Percentiles rank a stretch among this genome's conserved stretches.
Evolutionary conservation across 2,113 vertebrate species (phyloP).

Genomic region (Plotosus lineatus): DNA sequence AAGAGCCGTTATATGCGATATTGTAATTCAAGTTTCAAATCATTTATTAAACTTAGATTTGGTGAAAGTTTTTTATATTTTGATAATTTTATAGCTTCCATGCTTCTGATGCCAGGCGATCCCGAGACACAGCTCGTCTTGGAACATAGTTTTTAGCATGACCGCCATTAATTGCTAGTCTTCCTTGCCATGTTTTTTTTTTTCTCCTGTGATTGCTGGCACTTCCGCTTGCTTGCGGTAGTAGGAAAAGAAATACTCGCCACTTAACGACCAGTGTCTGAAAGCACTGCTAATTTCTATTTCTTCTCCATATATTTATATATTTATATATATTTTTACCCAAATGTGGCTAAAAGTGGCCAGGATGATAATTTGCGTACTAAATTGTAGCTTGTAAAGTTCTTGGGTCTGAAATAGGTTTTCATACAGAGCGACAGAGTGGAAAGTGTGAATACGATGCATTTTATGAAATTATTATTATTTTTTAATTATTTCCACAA

Average conservation of each 20-base stretch:
- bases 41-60: slow-evolving; percentile 64
- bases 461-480: not conserved
- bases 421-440: not conserved
- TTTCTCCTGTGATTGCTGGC: slow-evolving; percentile 58
- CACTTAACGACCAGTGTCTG: slow-evolving; percentile 72
- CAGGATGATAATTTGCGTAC: slow-evolving; percentile 36
- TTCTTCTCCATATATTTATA: slow-evolving; percentile 31
- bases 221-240: slow-evolving; percentile 65
- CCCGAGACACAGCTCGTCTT: slow-evolving; percentile 15
- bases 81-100: slow-evolving; percentile 60
- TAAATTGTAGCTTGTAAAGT: slow-evolving; percentile 38
- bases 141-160: not conserved
- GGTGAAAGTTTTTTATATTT: slow-evolving; percentile 45
- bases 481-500: not conserved
- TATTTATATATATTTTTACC: slow-evolving; percentile 49
- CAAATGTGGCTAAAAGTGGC: slow-evolving; percentile 57
- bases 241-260: slow-evolving; percentile 68
- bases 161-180: slow-evolving; percentile 65
- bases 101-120: slow-evolving; percentile 52
- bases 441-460: slow-evolving; percentile 11
- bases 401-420: slow-evolving; percentile 25
- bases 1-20: slow-evolving; percentile 43
- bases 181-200: slow-evolving; percentile 58
- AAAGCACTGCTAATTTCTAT: slow-evolving; percentile 71
- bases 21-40: slow-evolving; percentile 60